A percentile compares a stretch with the other conserved stretches of the same genome.
These are phyloP conservation scores for Chascanopsetta lugubris DNA, from an alignment of 2,113 vertebrate species.

Conservation along the genomic window DNA sequence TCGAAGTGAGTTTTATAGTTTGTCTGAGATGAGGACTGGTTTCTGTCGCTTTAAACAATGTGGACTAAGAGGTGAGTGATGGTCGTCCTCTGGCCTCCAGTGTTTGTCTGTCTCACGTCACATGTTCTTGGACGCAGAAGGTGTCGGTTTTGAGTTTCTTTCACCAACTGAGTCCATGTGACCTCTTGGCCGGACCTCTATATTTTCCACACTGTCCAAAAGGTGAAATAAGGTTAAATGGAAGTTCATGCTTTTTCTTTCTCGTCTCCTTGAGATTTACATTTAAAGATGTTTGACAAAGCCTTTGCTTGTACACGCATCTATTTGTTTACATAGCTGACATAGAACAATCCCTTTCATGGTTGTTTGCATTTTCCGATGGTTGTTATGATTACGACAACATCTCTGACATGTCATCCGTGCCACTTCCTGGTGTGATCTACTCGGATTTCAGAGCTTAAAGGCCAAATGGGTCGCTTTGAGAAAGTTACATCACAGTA, in stretches of 20 bases:
- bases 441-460: conserved; percentile 46
- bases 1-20: conserved; percentile 14
- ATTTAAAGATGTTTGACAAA: not conserved
- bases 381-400: conserved; percentile 39
- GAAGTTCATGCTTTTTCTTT: conserved; percentile 8
- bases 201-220: conserved; percentile 69
- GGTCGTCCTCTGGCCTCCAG: conserved; percentile 22
- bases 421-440: conserved; percentile 39
- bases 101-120: conserved; percentile 67
- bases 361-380: conserved; percentile 9
- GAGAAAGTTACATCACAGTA: not conserved
- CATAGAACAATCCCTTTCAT: not conserved
- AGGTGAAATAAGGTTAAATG: conserved; percentile 72
- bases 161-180: conserved; percentile 76
- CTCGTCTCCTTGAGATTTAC: conserved; percentile 1
- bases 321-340: not conserved
- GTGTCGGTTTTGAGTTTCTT: conserved; percentile 84
- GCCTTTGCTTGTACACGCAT: not conserved
- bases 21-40: not conserved
- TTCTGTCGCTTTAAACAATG: not conserved
- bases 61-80: conserved; percentile 3
- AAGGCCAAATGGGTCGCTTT: conserved; percentile 64
- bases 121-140: conserved; percentile 79
- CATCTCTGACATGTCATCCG: conserved; percentile 41
- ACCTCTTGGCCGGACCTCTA: conserved; percentile 57